Conservation (phyloP, 2,888 invertebrate genomes). For the Choreutis nemorana region DNA sequence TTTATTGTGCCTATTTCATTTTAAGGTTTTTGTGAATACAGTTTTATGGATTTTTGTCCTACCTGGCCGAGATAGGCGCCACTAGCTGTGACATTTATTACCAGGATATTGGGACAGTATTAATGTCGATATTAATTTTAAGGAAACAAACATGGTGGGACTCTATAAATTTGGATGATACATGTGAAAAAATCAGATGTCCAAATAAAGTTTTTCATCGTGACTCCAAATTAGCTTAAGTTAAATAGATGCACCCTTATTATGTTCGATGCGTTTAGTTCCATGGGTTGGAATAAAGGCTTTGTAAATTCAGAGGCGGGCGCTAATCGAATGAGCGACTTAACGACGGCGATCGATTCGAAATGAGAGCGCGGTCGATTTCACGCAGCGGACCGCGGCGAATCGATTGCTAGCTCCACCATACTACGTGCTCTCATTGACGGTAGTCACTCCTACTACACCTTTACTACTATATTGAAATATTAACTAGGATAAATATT, state of each 20-base stretch:
- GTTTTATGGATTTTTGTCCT: constrained; percentile 39
- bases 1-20: constrained; percentile 45
- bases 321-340: constrained; percentile 42
- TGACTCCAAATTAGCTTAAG: too few species aligned
- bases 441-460: constrained; percentile 20
- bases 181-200: too few species aligned
- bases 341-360: constrained; percentile 42
- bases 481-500: too few species aligned
- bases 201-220: too few species aligned
- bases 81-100: constrained; percentile 60
- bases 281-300: constrained; percentile 24
- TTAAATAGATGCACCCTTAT: too few species aligned
- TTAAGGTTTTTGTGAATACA: constrained; percentile 45
- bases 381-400: constrained; percentile 47
- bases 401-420: constrained; percentile 43
- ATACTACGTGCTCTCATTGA: constrained; percentile 34
- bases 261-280: constrained; percentile 13
- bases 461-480: too few species aligned
- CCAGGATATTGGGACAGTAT: constrained; percentile 60
- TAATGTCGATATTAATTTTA: constrained; percentile 62
- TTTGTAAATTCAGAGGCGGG: constrained; percentile 19
- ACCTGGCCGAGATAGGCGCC: constrained; percentile 65
- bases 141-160: constrained; percentile 40
- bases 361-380: constrained; percentile 46
- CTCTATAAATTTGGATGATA: constrained; percentile 48